Evolutionary conservation across 2,113 vertebrate species (phyloP).

Genomic region (Aldabrachelys gigantea): DNA sequence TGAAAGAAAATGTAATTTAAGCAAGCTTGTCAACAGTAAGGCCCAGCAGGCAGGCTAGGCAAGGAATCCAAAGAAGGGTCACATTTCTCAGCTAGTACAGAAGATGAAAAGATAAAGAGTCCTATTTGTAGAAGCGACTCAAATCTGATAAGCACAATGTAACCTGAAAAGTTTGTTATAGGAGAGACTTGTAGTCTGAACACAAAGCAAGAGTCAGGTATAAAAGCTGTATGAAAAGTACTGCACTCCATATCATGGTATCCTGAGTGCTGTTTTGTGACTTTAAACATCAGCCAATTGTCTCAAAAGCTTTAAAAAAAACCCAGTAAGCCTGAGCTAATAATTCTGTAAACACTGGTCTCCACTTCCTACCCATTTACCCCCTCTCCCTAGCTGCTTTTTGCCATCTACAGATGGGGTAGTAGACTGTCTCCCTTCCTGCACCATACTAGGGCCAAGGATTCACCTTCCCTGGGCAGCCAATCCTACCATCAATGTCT

Average conservation of each 20-base stretch:
- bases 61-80: conserved; percentile 22
- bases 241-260: background rate
- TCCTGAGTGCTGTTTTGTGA: rapidly evolving
- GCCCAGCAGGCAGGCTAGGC: conserved; percentile 39
- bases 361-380: background rate
- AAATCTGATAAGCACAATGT: conserved; percentile 16
- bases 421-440: background rate
- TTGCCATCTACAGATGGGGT: background rate
- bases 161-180: conserved; percentile 16
- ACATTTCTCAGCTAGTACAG: conserved; percentile 15
- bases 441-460: background rate
- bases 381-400: background rate
- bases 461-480: background rate
- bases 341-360: background rate
- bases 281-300: conserved; percentile 3
- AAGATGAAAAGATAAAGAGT: conserved; percentile 46
- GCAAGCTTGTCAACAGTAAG: conserved; percentile 51
- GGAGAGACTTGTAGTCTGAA: background rate
- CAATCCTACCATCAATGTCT: background rate
- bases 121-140: background rate
- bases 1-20: conserved; percentile 65
- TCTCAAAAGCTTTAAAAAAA: background rate
- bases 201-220: background rate
- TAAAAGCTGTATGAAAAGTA: background rate
- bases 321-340: background rate